Evolutionary conservation across 2,797 vertebrate genomes (phyloP).

Genomic region (Lutjanus campechanus): DNA sequence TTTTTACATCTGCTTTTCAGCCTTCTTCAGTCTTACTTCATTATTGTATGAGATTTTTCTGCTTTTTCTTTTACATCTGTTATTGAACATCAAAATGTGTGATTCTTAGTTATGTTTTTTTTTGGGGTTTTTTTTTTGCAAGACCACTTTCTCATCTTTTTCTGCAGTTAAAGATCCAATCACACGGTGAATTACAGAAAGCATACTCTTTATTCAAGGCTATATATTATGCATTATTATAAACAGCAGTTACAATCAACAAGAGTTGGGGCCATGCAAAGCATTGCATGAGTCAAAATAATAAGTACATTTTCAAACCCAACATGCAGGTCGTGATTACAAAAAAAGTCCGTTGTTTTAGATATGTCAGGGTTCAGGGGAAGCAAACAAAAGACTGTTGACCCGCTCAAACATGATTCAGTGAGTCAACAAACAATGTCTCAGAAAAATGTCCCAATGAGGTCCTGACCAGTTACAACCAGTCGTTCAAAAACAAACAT

Average conservation of each 20-base stretch:
- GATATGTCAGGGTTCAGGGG: conserved; percentile 42
- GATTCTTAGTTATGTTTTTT: neutral
- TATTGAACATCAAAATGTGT: conserved; percentile 2
- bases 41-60: neutral
- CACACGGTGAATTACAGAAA: conserved; percentile 62
- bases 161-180: conserved; percentile 30
- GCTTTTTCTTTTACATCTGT: conserved; percentile 25
- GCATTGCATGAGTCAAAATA: conserved; percentile 70
- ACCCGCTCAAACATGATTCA: conserved; percentile 49
- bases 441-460: conserved; percentile 45
- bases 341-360: conserved; percentile 48
- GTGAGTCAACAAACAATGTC: conserved; percentile 58
- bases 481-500: conserved; percentile 64
- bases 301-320: conserved; percentile 68
- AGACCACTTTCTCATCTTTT: neutral
- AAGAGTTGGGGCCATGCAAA: conserved; percentile 74
- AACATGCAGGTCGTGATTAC: conserved; percentile 68
- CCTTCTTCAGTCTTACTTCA: neutral
- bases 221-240: conserved; percentile 73
- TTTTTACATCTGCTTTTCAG: neutral
- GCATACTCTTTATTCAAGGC: conserved; percentile 79
- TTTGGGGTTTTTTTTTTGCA: no score
- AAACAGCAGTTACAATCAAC: conserved; percentile 70
- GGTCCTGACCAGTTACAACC: conserved; percentile 27
- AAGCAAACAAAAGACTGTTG: conserved; percentile 52